Base-by-base conservation (phyloP, 92 coral and sea anemone species). In the Zoanthus solanderi region DNA sequence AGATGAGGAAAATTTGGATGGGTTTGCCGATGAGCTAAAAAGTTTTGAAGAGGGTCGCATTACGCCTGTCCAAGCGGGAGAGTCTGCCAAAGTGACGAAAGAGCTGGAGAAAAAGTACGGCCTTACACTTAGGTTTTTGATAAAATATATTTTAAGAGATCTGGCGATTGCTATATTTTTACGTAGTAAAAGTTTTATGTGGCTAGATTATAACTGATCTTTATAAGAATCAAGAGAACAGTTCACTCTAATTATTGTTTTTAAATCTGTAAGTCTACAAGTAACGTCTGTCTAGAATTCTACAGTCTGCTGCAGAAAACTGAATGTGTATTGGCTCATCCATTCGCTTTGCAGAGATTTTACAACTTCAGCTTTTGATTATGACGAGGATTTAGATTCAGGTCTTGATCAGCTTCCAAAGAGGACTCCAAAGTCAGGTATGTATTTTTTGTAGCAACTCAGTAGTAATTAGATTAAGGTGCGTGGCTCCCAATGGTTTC, bases 351-450 rank as follows among this genome's bases (percentile, higher is more conserved):
- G 31, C 73, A 80, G 85, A 65, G 18, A 53, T 53, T 63, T 67
- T 9, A 10, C 75, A 80, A 71, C 85, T 5, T 80, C 85, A 65
- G 85, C 85, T 66, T 80, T 80, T 45, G 85, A 80, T 80, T 80
- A 80, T 45, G 85, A 80, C 45, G 85, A 80, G 45, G 85, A 80
- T 2, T 42, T 63, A 44, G 73, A 80, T 42, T 63, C 58, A 45
- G 74, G 75, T 47, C 37, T 67, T 11, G 85, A 80, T 42, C 85
- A 80, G 44, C 63, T 80, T 9, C 85, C 58, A 23, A 65, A 17
- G 31, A 65, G 85, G 69, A 80, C 85, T 63, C 85, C 85, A 23
- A 80, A 80, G 60, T 42, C 74, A 80, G 85, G 85, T 80, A 45
- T 80, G 85, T 80, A 16, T 9, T 18, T 13, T 32, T 7, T 57